phyloP scores from a whole-genome alignment of 2,888 invertebrate genomes.

The Tiliacea citrago region DNA sequence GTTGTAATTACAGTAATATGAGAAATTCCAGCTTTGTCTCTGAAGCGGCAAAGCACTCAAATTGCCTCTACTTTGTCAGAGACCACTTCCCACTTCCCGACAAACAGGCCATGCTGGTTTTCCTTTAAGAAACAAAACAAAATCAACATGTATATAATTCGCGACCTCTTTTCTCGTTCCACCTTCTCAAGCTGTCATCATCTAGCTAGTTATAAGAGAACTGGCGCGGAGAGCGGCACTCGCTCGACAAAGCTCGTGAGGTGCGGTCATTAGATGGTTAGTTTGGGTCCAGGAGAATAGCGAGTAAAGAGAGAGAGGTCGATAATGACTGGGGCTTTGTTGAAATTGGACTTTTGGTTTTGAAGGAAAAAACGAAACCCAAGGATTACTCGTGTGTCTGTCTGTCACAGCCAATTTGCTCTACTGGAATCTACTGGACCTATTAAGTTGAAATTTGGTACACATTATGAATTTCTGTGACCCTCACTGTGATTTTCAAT shows the following conservation, averaged over 20 bases:
- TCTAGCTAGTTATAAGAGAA: constrained; percentile 36
- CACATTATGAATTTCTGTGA: too few relatives aligned
- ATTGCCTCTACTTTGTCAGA: too few relatives aligned
- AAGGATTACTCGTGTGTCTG: too few relatives aligned
- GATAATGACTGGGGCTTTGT: not conserved
- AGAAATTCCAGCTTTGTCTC: too few relatives aligned
- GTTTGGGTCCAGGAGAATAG: constrained; percentile 39
- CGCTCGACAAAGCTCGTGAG: constrained; percentile 38
- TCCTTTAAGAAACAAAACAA: not conserved
- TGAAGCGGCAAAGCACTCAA: too few relatives aligned
- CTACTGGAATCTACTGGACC: too few relatives aligned
- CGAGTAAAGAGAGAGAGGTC: not conserved
- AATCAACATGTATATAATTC: not conserved
- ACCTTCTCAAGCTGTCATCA: constrained; percentile 13
- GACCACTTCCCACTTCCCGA: not conserved
- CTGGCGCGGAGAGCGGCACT: constrained; percentile 35
- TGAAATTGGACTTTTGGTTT: not conserved
- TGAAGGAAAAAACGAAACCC: too few relatives aligned
- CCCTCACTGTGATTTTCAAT: too few relatives aligned
- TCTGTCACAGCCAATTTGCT: too few relatives aligned
- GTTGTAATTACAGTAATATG: too few relatives aligned
- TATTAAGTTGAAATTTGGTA: too few relatives aligned
- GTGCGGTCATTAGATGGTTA: constrained; percentile 62
- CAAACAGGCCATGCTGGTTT: not conserved
- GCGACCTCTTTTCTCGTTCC: constrained; percentile 27